A percentile compares a stretch with the other conserved stretches of the same genome.
Conservation (phyloP, 2,888 invertebrate species). For the Ectropis crepuscularia region DNA sequence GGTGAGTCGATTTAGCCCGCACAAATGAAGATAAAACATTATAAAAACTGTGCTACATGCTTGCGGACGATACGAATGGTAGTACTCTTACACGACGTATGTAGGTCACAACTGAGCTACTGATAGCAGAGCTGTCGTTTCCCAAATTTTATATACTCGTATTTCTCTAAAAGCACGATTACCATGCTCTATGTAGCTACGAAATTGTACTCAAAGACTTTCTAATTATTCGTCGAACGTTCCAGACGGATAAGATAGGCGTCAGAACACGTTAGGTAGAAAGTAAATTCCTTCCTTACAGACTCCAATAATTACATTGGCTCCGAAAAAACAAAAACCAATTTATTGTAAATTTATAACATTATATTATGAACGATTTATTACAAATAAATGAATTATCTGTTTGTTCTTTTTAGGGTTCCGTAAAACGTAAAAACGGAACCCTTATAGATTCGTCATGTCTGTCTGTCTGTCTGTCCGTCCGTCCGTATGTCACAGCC, state of each 20-base stretch:
- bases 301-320: neutral
- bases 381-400: no score
- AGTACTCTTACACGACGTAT: conserved; percentile 82
- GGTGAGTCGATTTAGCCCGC: conserved; percentile 15
- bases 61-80: conserved; percentile 67
- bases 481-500: no score
- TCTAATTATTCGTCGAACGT: neutral
- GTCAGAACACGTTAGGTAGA: neutral
- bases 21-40: conserved; percentile 34
- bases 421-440: no score
- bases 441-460: no score
- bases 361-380: no score
- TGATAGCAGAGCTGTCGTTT: conserved; percentile 70
- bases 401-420: no score
- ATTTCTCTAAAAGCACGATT: conserved; percentile 49
- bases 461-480: no score
- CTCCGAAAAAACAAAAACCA: no score
- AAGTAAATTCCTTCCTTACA: neutral
- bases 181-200: conserved; percentile 11
- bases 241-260: conserved; percentile 3
- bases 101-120: conserved; percentile 87
- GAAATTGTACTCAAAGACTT: conserved; percentile 2
- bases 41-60: conserved; percentile 37
- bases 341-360: no score
- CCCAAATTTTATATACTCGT: conserved; percentile 64